Conservation (phyloP, 1,140 invertebrate genomes). For the Phthorimaea operculella region DNA sequence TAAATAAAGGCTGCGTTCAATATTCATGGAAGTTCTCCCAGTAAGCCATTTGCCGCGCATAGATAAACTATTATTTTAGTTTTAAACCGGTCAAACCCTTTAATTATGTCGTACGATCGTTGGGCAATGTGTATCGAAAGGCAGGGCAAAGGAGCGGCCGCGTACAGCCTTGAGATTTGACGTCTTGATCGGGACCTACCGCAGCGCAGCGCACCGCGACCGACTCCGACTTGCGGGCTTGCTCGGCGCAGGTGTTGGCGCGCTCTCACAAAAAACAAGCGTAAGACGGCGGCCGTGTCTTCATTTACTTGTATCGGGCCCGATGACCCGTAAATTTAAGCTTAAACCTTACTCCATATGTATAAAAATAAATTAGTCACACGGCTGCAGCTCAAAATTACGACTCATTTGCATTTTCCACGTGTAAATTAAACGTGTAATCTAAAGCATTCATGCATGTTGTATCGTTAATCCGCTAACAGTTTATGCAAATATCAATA, state of each 20-base stretch:
- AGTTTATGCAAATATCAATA: conserved; percentile 3
- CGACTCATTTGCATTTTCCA: too few relatives aligned
- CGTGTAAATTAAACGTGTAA: neutral
- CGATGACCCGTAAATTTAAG: conserved; percentile 40
- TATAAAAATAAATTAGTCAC: conserved; percentile 3
- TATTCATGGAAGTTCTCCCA: neutral
- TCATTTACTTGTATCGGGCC: conserved; percentile 37
- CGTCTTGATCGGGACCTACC: conserved; percentile 66
- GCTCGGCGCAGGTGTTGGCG: conserved; percentile 50
- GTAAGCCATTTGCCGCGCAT: conserved; percentile 6
- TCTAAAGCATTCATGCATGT: neutral
- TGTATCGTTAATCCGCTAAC: conserved; percentile 1
- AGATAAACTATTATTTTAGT: conserved; percentile 16
- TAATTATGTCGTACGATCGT: conserved; percentile 28
- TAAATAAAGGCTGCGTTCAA: neutral
- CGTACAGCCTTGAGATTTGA: conserved; percentile 62
- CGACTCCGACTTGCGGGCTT: conserved; percentile 33
- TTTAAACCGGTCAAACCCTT: conserved; percentile 21
- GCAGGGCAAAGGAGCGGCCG: conserved; percentile 39
- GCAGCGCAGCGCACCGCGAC: conserved; percentile 49
- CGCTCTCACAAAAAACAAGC: conserved; percentile 49
- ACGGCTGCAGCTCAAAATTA: neutral
- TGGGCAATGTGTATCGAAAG: conserved; percentile 54
- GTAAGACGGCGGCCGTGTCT: conserved; percentile 52
- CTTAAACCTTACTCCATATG: conserved; percentile 32